phyloP scores from a whole-genome alignment of 2,113 vertebrate species.

The Atlantisia rogersi region DNA sequence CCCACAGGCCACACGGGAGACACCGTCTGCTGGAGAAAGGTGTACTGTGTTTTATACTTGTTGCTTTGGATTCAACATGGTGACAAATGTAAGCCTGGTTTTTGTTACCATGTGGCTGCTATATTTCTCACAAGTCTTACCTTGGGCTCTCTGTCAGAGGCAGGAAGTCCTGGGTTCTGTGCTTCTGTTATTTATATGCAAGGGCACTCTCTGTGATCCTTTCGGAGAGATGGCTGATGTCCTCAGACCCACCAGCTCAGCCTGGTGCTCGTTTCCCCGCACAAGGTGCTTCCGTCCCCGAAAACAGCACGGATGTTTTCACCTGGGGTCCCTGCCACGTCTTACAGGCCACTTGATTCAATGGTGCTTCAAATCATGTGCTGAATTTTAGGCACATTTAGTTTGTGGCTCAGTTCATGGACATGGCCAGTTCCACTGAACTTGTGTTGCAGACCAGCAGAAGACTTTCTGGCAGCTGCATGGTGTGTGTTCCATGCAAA shows the following conservation, averaged over 20 bases:
- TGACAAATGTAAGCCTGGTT: slow-evolving; percentile 18
- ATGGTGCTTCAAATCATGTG: accelerated
- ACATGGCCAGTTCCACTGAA: accelerated
- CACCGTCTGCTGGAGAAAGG: background rate
- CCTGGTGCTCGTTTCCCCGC: background rate
- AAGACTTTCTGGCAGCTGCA: background rate
- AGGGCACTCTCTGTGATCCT: background rate
- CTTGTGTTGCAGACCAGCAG: background rate
- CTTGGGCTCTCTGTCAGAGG: background rate
- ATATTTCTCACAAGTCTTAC: slow-evolving; percentile 11
- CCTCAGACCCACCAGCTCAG: background rate
- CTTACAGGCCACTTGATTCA: background rate
- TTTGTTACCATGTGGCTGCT: background rate
- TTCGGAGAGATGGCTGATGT: background rate
- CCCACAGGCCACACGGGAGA: background rate
- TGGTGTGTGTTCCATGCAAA: accelerated
- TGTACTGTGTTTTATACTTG: background rate
- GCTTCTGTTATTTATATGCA: background rate
- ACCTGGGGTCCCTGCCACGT: background rate
- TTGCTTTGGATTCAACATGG: background rate
- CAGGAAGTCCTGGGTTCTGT: background rate
- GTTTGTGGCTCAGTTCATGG: background rate
- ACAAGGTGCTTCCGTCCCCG: background rate
- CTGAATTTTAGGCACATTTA: background rate
- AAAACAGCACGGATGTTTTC: background rate